Conservation (phyloP, 2,888 invertebrate species). For the Antheraea assamensis region DNA sequence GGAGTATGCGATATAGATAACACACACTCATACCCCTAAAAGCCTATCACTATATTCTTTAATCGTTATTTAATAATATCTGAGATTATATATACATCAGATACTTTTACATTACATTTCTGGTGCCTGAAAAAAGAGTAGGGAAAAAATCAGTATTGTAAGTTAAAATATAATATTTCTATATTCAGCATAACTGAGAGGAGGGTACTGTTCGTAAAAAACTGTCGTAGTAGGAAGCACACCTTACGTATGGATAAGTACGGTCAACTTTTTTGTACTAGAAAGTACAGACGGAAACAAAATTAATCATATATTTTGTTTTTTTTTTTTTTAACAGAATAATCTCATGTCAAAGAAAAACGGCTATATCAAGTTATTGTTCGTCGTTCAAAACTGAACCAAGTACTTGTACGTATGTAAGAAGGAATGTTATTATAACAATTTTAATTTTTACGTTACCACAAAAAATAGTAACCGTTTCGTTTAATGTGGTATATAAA, state of each 20-base stretch:
- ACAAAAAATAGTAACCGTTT: no score
- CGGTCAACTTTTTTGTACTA: slow-evolving; percentile 56
- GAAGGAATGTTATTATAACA: no score
- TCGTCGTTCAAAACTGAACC: neutral
- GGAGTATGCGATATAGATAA: no score
- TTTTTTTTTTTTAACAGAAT: neutral
- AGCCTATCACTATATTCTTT: no score
- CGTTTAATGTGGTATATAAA: no score
- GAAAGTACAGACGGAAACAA: slow-evolving; percentile 51
- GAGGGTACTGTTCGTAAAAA: slow-evolving; percentile 44
- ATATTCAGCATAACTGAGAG: neutral
- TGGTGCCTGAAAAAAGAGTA: neutral
- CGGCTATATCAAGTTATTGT: no score
- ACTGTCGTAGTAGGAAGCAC: slow-evolving; percentile 64
- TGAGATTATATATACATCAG: neutral
- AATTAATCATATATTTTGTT: slow-evolving; percentile 8
- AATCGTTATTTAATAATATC: neutral
- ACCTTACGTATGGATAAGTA: slow-evolving; percentile 66
- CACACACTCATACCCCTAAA: no score
- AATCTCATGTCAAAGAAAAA: no score
- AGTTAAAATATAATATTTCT: neutral
- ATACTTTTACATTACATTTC: no score
- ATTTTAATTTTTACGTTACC: no score
- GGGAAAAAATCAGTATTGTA: neutral
- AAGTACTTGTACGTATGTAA: no score